Percentiles rank a stretch among this genome's conserved stretches.
Conservation (phyloP, 2,113 vertebrate genomes). For the Turdus rufiventris region DNA sequence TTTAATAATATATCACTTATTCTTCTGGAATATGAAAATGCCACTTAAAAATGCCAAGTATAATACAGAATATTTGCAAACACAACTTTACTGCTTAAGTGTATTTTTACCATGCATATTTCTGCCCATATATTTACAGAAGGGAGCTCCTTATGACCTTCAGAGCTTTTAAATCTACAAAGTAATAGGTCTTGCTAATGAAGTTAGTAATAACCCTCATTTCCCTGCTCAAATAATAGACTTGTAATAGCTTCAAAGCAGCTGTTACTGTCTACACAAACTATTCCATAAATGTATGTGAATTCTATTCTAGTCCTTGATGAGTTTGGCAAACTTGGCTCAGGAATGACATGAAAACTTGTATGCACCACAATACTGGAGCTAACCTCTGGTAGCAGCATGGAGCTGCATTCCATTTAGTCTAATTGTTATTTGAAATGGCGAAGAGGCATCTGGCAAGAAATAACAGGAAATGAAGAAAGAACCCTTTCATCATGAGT, state of each 20-base stretch:
- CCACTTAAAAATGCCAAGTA: slow-evolving; percentile 12
- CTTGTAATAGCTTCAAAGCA: neutral
- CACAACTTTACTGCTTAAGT: neutral
- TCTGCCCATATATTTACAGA: neutral
- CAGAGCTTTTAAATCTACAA: neutral
- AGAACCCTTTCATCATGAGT: neutral
- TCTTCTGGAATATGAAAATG: slow-evolving; percentile 36
- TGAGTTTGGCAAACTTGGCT: neutral
- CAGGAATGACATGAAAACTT: neutral
- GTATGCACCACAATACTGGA: neutral
- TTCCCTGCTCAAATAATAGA: neutral
- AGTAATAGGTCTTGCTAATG: neutral
- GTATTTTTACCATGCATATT: neutral
- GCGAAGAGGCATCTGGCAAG: neutral
- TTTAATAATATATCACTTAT: slow-evolving; percentile 18
- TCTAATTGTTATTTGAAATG: fast-evolving
- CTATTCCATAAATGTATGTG: neutral
- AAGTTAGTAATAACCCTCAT: neutral
- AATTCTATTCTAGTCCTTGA: neutral
- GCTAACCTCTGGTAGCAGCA: neutral
- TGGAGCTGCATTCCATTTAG: neutral
- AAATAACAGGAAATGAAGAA: neutral
- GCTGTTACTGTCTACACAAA: neutral
- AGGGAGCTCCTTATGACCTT: neutral
- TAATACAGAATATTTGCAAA: neutral